Conservation (phyloP, 2,113 vertebrate species). For the Phainopepla nitens region DNA sequence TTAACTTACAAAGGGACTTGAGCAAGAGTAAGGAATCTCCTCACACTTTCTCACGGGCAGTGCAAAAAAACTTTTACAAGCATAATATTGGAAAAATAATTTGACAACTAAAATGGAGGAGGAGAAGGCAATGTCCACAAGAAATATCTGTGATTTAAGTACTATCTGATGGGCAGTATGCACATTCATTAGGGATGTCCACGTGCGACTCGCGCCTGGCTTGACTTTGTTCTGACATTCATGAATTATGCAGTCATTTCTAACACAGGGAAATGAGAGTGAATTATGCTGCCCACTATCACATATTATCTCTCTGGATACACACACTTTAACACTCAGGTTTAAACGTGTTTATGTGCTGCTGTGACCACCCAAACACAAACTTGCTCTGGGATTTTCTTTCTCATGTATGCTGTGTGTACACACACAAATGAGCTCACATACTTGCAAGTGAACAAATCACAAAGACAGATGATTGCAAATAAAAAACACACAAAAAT, state of each 20-base stretch:
- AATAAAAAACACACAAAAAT: neutral
- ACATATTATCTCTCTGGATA: constrained; percentile 54
- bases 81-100: neutral
- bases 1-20: neutral
- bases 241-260: constrained; percentile 73
- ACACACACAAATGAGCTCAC: neutral
- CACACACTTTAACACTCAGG: constrained; percentile 38
- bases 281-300: constrained; percentile 69
- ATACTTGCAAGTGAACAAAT: neutral
- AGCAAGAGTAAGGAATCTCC: neutral
- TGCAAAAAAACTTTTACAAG: neutral
- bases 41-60: neutral
- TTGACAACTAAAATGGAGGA: neutral
- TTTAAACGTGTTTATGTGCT: constrained; percentile 27
- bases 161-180: neutral
- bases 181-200: constrained; percentile 55
- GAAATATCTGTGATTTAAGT: neutral
- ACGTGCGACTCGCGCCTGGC: constrained; percentile 41
- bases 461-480: neutral
- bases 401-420: neutral
- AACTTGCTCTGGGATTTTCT: neutral
- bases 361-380: neutral
- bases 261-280: constrained; percentile 61
- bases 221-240: constrained; percentile 76
- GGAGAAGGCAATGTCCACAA: neutral